Evolutionary conservation across 2,888 invertebrate genomes (phyloP).

Genomic region (Ommatoiulus sabulosus): DNA sequence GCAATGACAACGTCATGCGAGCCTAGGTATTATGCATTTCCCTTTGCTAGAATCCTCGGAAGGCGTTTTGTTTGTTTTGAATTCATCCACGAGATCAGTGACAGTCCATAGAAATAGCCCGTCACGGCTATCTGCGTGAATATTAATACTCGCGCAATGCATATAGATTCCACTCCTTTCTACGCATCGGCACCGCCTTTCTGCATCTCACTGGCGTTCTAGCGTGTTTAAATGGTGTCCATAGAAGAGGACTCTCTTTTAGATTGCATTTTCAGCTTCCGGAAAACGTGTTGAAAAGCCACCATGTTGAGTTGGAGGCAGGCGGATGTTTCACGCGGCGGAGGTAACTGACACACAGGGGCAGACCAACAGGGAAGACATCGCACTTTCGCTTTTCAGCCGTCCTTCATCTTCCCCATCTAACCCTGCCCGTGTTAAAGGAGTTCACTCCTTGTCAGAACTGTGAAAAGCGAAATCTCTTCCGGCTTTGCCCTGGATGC

Average conservation of each 20-base stretch:
- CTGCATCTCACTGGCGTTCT: slow-evolving; percentile 39
- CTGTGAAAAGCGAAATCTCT: background rate
- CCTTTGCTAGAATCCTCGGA: background rate
- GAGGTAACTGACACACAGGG: slow-evolving; percentile 50
- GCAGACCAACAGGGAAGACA: slow-evolving; percentile 28
- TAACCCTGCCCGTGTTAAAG: background rate
- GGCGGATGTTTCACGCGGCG: slow-evolving; percentile 38
- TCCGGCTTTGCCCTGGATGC: slow-evolving; percentile 34
- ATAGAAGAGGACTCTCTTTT: background rate
- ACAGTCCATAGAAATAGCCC: slow-evolving; percentile 29
- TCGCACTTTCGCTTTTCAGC: slow-evolving; percentile 2
- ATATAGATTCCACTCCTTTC: background rate
- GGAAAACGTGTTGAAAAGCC: slow-evolving; percentile 46
- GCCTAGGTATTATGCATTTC: background rate
- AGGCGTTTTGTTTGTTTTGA: slow-evolving; percentile 28
- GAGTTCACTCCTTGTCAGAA: slow-evolving; percentile 22
- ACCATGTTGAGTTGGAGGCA: slow-evolving; percentile 44
- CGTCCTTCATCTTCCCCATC: background rate
- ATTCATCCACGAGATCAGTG: background rate
- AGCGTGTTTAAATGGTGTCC: slow-evolving; percentile 40
- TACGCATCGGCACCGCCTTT: slow-evolving; percentile 22
- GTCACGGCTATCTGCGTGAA: slow-evolving; percentile 45
- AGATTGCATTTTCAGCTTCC: slow-evolving; percentile 11
- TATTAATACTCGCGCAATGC: background rate
- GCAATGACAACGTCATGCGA: slow-evolving; percentile 22